Percentiles rank a stretch among this genome's conserved stretches.
These are phyloP conservation scores for Pica pica DNA, from an alignment of 2,113 vertebrate genomes.

Conservation along the genomic window DNA sequence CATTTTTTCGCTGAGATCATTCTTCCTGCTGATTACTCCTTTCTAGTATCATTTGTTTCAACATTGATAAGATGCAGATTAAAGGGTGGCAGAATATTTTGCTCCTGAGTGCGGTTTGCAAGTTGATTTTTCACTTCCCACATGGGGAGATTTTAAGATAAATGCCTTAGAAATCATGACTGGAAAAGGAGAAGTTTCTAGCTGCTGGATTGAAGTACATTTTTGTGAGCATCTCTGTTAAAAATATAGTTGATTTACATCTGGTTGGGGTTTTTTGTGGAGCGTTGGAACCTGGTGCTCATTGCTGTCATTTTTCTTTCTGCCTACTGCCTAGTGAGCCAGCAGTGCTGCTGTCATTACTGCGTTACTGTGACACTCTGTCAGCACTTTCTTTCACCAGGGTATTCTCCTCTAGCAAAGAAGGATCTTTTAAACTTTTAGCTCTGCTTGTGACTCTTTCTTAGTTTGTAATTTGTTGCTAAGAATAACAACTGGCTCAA, in stretches of 20 bases:
- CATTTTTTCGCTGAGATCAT: accelerated
- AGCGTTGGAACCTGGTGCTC: background rate
- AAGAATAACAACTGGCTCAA: background rate
- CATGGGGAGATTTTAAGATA: background rate
- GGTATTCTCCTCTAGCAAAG: background rate
- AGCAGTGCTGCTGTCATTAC: background rate
- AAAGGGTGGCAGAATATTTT: background rate
- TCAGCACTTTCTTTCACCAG: background rate
- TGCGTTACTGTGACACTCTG: background rate
- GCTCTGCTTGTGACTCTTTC: background rate
- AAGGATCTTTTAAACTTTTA: background rate
- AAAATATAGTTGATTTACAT: background rate
- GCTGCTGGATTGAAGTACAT: background rate
- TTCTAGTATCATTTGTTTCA: background rate
- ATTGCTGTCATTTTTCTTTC: background rate
- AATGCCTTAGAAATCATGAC: background rate
- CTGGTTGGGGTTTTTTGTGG: background rate
- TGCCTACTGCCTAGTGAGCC: background rate
- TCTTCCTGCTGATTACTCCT: background rate
- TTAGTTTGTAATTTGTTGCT: background rate
- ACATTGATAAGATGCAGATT: background rate
- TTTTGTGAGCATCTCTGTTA: background rate
- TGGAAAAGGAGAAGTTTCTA: background rate
- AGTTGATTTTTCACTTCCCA: background rate
- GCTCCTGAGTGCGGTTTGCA: background rate